These are phyloP conservation scores for Holacanthella duospinosa DNA, from an alignment of 2,888 invertebrate genomes.

Conservation along the genomic window DNA sequence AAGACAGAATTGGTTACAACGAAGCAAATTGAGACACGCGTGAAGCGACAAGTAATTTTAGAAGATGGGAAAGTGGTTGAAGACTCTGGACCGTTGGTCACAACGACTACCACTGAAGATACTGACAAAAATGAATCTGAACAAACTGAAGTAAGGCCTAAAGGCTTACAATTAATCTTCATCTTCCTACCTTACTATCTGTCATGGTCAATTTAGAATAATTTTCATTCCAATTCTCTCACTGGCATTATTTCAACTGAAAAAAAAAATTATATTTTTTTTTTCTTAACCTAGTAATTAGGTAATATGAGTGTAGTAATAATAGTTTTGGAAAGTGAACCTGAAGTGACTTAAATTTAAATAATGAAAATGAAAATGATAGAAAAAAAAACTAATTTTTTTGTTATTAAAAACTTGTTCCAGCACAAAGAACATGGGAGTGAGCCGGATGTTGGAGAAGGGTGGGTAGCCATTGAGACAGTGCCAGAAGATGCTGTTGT, in stretches of 20 bases:
- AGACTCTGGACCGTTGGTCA: slow-evolving; percentile 80
- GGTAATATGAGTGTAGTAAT: no score
- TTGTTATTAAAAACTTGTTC: no score
- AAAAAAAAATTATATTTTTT: not conserved
- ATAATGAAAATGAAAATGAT: no score
- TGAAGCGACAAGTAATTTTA: slow-evolving; percentile 71
- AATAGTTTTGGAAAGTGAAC: no score
- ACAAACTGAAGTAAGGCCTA: slow-evolving; percentile 57
- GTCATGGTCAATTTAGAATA: no score
- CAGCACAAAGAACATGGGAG: slow-evolving; percentile 48
- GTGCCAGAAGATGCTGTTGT: slow-evolving; percentile 58
- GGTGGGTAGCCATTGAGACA: slow-evolving; percentile 53
- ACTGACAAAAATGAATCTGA: slow-evolving; percentile 80
- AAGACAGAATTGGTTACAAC: slow-evolving; percentile 81
- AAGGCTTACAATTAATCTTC: not conserved
- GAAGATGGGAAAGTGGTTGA: slow-evolving; percentile 84
- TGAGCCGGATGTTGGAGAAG: slow-evolving; percentile 40
- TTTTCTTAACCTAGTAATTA: no score
- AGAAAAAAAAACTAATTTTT: no score
- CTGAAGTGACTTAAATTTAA: no score
- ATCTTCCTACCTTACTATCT: no score
- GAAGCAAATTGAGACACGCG: slow-evolving; percentile 79
- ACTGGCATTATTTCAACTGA: not conserved
- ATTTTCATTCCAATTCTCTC: no score
- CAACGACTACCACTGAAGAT: slow-evolving; percentile 82